Base-by-base conservation (phyloP, 2,797 vertebrate species). In the Thalassophryne amazonica region DNA sequence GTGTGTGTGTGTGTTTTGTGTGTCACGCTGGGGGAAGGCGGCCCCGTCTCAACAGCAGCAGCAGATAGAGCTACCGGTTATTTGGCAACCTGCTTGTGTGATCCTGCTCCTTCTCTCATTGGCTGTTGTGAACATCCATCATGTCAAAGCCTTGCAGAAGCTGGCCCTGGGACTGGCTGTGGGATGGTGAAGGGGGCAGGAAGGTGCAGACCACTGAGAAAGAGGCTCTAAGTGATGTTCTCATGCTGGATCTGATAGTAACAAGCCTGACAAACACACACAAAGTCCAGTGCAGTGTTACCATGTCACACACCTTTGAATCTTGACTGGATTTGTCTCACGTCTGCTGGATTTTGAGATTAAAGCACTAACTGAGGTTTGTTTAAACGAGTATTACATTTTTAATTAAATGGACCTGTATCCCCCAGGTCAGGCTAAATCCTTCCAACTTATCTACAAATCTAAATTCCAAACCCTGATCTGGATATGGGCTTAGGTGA, bases 221-320 rank as follows among this genome's bases (percentile, higher is more conserved):
- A 14, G n/a, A 28, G 29, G 1, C 24, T 14, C 71, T 96, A 99
- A 48, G 94, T 94, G 76, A 99, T 86, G 83, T 96, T 99, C 89
- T 99, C 97, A 3, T 97, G 96, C 73, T 99, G 97, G 82, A 99
- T 98, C 89, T 99, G 97, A 87, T 96, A 99, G 85, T 99, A 99
- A 84, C 95, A 98, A 0, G 97, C 97, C 96, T 99, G 80, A 12
- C 2, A 30, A 4, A 14, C 1, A 30, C n/a, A 24, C 9, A 17
- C 25, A 6, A 21, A 49, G 0, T 16, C 3, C 10, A 17, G n/a
- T 5, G 0, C 8, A 16, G 7, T 6, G n/a, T 19, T 5, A 20
- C 19, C 5, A 20, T 20, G 20, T 20, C 20, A 3, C 3, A 5
- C 5, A 3, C 3, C 5, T 20, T 20, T 20, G n/a, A n/a, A 10